Evolutionary conservation across 2,113 vertebrate genomes (phyloP).

Genomic region (Macaca nemestrina): DNA sequence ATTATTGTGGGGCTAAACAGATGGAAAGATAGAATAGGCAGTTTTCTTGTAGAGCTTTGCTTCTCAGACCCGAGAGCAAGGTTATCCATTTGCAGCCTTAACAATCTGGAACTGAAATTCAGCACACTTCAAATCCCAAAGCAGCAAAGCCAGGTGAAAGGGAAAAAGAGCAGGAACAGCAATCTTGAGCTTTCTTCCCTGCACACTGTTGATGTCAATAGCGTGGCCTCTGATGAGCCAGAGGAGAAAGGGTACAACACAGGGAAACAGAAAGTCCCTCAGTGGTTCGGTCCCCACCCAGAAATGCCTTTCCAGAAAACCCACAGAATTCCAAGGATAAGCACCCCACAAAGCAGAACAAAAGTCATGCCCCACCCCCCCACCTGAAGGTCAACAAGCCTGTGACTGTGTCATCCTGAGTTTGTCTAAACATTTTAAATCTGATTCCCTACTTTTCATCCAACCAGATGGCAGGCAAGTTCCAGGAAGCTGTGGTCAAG

Average conservation of each 20-base stretch:
- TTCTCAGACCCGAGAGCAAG: background rate
- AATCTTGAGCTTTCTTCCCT: background rate
- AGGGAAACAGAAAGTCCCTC: background rate
- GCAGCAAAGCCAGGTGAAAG: background rate
- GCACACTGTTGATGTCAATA: background rate
- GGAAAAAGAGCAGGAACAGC: background rate
- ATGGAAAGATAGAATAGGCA: background rate
- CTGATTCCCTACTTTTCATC: background rate
- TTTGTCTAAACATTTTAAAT: background rate
- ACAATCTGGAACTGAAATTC: background rate
- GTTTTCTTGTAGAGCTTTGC: background rate
- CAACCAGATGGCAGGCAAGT: background rate
- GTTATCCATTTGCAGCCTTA: background rate
- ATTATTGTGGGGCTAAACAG: background rate
- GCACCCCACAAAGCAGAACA: background rate
- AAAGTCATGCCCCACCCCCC: background rate
- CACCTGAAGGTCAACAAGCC: background rate
- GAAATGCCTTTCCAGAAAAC: background rate
- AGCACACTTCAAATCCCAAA: conserved; percentile 24
- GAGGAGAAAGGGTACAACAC: background rate
- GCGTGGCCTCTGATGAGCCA: background rate
- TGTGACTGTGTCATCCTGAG: background rate
- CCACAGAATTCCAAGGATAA: background rate
- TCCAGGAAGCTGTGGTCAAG: background rate
- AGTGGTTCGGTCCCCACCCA: fast-evolving